Evolutionary conservation across 2,797 vertebrate genomes (phyloP).

Genomic region (Scomberomorus guttatus): DNA sequence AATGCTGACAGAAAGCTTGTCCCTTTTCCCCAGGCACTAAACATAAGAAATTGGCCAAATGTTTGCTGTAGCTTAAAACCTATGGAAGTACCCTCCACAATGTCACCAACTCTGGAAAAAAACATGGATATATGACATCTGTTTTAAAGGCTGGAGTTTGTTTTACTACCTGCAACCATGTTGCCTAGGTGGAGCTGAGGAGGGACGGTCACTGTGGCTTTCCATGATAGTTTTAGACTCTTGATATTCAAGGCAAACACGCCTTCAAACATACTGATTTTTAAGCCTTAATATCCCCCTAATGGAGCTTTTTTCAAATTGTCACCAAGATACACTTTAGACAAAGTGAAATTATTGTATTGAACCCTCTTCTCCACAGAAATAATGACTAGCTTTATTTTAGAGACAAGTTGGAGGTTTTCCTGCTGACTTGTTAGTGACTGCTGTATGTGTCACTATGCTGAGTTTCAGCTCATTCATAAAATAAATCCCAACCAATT

Average conservation of each 20-base stretch:
- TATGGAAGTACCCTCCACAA: neutral
- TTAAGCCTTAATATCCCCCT: constrained; percentile 43
- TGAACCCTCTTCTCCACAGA: constrained; percentile 22
- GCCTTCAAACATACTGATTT: constrained; percentile 27
- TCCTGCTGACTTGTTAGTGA: constrained; percentile 43
- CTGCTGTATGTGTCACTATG: constrained; percentile 38
- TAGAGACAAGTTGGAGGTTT: constrained; percentile 24
- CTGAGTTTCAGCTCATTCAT: constrained; percentile 32
- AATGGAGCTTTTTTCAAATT: constrained; percentile 31
- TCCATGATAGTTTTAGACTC: constrained; percentile 27
- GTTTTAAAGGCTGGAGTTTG: constrained; percentile 20
- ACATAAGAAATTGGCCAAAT: constrained; percentile 8
- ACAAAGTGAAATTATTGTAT: constrained; percentile 39
- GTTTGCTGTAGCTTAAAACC: constrained; percentile 2
- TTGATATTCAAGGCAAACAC: constrained; percentile 38
- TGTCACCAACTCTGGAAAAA: constrained; percentile 6
- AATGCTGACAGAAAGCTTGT: constrained; percentile 30
- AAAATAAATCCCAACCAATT: constrained; percentile 33
- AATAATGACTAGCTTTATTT: constrained; percentile 40
- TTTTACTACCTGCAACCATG: constrained; percentile 35
- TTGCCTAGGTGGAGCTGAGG: constrained; percentile 27
- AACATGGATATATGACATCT: neutral
- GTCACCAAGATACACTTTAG: constrained; percentile 11
- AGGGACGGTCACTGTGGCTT: constrained; percentile 20
- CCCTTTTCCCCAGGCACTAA: neutral